Evolutionary conservation across 2,797 vertebrate species (phyloP).

Genomic region (Mallotus villosus): DNA sequence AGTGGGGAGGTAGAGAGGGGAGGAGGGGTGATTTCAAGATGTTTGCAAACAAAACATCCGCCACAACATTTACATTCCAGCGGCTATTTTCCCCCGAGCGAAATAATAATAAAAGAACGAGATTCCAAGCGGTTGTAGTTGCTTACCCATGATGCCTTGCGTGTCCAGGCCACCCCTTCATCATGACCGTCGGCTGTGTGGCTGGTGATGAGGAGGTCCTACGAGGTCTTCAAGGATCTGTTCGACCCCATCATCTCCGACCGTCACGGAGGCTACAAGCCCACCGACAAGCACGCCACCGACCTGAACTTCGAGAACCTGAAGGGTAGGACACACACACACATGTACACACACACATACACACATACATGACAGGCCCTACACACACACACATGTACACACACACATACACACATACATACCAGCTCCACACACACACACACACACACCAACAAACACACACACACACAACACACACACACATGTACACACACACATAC

Average conservation of each 20-base stretch:
- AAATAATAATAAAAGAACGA: too few species aligned
- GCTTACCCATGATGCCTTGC: too few species aligned
- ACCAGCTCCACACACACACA: not conserved
- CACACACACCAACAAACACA: not conserved
- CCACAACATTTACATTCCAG: too few species aligned
- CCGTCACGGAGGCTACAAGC: conserved; percentile 82
- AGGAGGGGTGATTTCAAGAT: too few species aligned
- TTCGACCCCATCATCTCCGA: conserved; percentile 82
- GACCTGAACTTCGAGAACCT: conserved; percentile 85
- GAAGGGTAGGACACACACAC: conserved; percentile 67
- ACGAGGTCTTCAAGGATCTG: conserved; percentile 78
- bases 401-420: not conserved
- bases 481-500: not conserved
- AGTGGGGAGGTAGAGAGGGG: too few species aligned
- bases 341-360: not conserved
- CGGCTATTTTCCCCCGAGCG: too few species aligned
- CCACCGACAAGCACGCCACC: conserved; percentile 82
- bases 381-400: too few species aligned
- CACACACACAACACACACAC: not conserved
- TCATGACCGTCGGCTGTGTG: conserved; percentile 86
- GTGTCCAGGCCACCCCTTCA: conserved; percentile 86
- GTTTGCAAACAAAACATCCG: too few species aligned
- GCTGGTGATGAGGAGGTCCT: conserved; percentile 82
- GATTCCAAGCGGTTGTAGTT: not conserved
- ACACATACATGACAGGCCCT: not conserved